A percentile compares a stretch with the other conserved stretches of the same genome.
Conservation (phyloP, 2,888 invertebrate genomes). For the Lydus trimaculatus region DNA sequence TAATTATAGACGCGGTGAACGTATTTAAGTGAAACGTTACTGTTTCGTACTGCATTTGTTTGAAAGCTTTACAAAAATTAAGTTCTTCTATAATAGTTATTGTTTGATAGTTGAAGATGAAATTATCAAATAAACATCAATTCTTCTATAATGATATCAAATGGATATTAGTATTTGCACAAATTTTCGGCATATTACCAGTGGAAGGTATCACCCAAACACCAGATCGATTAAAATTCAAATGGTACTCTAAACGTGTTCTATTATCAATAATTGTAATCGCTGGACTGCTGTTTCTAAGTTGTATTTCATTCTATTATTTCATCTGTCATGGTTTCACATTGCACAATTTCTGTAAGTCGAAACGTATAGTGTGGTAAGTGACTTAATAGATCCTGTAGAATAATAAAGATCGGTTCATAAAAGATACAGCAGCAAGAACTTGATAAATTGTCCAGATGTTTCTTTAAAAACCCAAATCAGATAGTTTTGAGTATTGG, state of each 20-base stretch:
- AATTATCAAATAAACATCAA: background rate
- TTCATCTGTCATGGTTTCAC: background rate
- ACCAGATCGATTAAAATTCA: slow-evolving; percentile 10
- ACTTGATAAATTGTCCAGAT: too few relatives aligned
- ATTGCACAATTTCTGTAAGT: slow-evolving; percentile 20
- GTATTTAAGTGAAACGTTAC: background rate
- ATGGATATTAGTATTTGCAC: slow-evolving; percentile 14
- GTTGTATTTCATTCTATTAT: slow-evolving; percentile 13
- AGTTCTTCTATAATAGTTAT: background rate
- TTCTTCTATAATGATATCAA: slow-evolving; percentile 14
- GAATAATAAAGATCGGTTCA: too few relatives aligned
- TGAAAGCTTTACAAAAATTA: background rate
- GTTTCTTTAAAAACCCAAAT: too few relatives aligned
- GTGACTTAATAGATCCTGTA: too few relatives aligned
- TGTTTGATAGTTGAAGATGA: background rate
- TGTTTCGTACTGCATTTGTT: background rate
- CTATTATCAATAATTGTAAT: slow-evolving; percentile 13
- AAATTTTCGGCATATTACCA: slow-evolving; percentile 23
- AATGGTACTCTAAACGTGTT: slow-evolving; percentile 18
- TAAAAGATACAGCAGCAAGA: too few relatives aligned
- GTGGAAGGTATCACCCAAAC: slow-evolving; percentile 11
- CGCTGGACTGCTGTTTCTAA: slow-evolving; percentile 6
- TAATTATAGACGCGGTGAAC: background rate
- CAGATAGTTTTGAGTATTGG: too few relatives aligned
- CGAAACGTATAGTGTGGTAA: too few relatives aligned